Percentiles rank a stretch among this genome's conserved stretches.
These are phyloP conservation scores for Selenia dentaria DNA, from an alignment of 2,888 invertebrate species.

Conservation along the genomic window DNA sequence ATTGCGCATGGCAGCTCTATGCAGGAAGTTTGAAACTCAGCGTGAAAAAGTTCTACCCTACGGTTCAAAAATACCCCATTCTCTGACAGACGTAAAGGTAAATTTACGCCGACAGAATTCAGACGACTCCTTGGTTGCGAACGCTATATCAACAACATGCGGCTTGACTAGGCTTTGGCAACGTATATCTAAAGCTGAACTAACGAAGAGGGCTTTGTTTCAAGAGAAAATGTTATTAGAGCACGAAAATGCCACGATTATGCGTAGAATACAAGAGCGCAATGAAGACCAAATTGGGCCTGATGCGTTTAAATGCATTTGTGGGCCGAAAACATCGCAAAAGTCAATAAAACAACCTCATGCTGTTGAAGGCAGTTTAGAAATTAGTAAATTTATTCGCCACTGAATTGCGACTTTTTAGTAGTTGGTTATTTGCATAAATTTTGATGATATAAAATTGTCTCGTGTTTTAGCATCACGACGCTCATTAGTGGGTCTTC, in stretches of 20 bases:
- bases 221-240: constrained; percentile 66
- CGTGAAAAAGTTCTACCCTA: constrained; percentile 77
- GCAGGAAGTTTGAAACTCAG: constrained; percentile 83
- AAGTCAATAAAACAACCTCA: constrained; percentile 40
- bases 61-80: constrained; percentile 51
- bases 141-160: constrained; percentile 59
- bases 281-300: constrained; percentile 45
- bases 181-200: constrained; percentile 67
- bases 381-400: constrained; percentile 49
- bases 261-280: constrained; percentile 44
- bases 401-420: constrained; percentile 21
- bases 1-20: constrained; percentile 76
- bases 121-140: constrained; percentile 60
- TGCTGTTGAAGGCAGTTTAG: constrained; percentile 58
- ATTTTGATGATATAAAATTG: constrained; percentile 24
- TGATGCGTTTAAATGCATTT: constrained; percentile 50
- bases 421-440: constrained; percentile 20
- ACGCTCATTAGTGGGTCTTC: constrained; percentile 35
- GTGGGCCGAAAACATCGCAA: constrained; percentile 31
- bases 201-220: constrained; percentile 62
- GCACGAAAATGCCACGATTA: constrained; percentile 60
- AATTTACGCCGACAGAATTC: constrained; percentile 49
- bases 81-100: constrained; percentile 48
- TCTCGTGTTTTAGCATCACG: constrained; percentile 36
- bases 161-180: constrained; percentile 73